Evolutionary conservation across 2,888 invertebrate species (phyloP).

Genomic region (Polydrusus cervinus): DNA sequence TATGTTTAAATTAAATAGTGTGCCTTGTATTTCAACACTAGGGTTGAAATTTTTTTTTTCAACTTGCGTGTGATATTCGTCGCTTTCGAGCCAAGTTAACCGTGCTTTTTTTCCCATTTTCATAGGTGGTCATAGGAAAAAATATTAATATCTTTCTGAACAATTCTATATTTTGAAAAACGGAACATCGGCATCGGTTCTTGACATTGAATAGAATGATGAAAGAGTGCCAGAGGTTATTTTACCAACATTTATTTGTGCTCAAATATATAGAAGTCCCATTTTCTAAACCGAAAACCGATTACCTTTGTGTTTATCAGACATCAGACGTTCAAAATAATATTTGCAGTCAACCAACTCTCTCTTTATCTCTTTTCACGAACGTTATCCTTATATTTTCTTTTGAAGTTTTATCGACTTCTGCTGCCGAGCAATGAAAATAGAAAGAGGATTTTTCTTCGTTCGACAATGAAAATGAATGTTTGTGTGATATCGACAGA

Average conservation of each 20-base stretch:
- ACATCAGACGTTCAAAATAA: slow-evolving; percentile 47
- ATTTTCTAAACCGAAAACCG: slow-evolving; percentile 34
- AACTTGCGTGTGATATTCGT: too few species aligned
- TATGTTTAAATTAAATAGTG: too few species aligned
- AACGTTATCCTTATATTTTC: slow-evolving; percentile 42
- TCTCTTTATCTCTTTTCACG: slow-evolving; percentile 29
- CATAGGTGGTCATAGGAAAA: too few species aligned
- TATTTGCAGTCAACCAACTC: slow-evolving; percentile 49
- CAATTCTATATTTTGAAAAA: too few species aligned
- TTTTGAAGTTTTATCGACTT: slow-evolving; percentile 49
- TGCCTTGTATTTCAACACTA: too few species aligned
- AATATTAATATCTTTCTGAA: too few species aligned
- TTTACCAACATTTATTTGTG: neutral
- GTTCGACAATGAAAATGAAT: slow-evolving; percentile 47
- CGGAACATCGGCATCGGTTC: too few species aligned
- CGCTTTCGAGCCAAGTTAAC: too few species aligned
- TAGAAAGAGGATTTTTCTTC: slow-evolving; percentile 42
- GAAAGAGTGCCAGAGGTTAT: too few species aligned
- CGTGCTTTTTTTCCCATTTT: too few species aligned
- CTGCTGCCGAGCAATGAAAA: slow-evolving; percentile 39
- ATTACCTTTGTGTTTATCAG: slow-evolving; percentile 48
- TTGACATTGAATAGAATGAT: too few species aligned
- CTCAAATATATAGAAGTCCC: slow-evolving; percentile 24
- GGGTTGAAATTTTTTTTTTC: too few species aligned
- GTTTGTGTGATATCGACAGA: slow-evolving; percentile 41